Evolutionary conservation across 2,888 invertebrate species (phyloP).

Genomic region (Allolobophora icterica): DNA sequence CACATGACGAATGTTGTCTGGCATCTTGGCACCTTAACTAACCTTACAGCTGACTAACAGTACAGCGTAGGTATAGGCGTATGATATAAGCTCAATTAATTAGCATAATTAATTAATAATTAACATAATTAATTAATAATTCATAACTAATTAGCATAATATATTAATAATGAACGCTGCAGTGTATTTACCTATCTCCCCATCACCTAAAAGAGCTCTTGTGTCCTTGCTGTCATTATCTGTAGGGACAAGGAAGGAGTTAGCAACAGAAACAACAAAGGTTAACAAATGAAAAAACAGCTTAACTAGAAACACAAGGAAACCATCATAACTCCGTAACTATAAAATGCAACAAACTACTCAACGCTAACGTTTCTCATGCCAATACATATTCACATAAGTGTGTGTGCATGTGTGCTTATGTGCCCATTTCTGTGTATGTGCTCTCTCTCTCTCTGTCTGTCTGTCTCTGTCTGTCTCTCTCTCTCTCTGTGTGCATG

Average conservation of each 20-base stretch:
- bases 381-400: neutral
- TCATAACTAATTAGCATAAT: neutral
- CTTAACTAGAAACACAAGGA: neutral
- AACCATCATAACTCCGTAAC: neutral
- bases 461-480: too few species aligned
- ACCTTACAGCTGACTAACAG: neutral
- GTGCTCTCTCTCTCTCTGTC: too few species aligned
- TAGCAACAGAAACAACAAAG: neutral
- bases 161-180: neutral
- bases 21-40: too few species aligned
- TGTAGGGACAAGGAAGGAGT: neutral
- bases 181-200: constrained; percentile 17
- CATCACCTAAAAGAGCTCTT: constrained; percentile 18
- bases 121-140: too few species aligned
- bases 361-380: neutral
- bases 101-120: neutral
- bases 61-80: neutral
- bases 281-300: neutral
- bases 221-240: constrained; percentile 22
- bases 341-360: neutral
- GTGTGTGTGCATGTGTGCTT: too few species aligned
- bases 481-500: neutral
- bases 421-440: too few species aligned
- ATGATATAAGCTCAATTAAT: neutral
- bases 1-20: too few species aligned